A percentile compares a stretch with the other conserved stretches of the same genome.
These are phyloP conservation scores for Parascotia fuliginaria DNA, from an alignment of 2,888 invertebrate species.

Conservation along the genomic window DNA sequence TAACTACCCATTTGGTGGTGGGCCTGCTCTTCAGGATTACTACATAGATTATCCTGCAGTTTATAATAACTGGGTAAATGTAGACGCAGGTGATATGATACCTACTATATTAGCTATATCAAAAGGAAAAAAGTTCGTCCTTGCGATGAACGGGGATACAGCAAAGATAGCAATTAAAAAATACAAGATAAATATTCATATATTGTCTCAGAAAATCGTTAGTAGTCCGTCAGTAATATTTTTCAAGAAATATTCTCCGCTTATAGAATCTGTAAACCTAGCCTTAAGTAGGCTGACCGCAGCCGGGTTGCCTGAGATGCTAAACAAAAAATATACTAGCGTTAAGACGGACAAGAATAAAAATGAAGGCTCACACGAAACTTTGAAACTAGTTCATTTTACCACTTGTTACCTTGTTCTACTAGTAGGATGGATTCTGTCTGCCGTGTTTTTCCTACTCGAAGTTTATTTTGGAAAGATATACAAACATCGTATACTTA, in stretches of 20 bases:
- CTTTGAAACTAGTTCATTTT: conserved; percentile 62
- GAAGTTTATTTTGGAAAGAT: conserved; percentile 52
- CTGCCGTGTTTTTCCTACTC: conserved; percentile 52
- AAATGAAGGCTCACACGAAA: conserved; percentile 36
- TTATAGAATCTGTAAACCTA: conserved; percentile 52
- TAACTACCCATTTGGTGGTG: conserved; percentile 67
- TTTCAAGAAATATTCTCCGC: conserved; percentile 70
- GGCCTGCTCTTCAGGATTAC: conserved; percentile 63
- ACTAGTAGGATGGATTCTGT: conserved; percentile 60
- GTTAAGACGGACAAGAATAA: conserved; percentile 2
- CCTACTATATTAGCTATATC: conserved; percentile 52
- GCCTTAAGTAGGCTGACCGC: conserved; percentile 58
- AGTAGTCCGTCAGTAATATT: conserved; percentile 62
- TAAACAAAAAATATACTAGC: conserved; percentile 52
- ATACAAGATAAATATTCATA: conserved; percentile 51
- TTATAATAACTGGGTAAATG: conserved; percentile 58
- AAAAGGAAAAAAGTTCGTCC: conserved; percentile 60
- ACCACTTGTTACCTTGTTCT: conserved; percentile 67
- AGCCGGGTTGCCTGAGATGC: conserved; percentile 60
- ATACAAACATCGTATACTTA: conserved; percentile 20
- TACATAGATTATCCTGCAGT: conserved; percentile 59
- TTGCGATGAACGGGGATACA: conserved; percentile 62
- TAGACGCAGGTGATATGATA: conserved; percentile 52
- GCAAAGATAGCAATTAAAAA: conserved; percentile 48
- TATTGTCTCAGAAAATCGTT: conserved; percentile 57